These are phyloP conservation scores for Cotesia congregata DNA, from an alignment of 2,888 invertebrate genomes.

Conservation along the genomic window DNA sequence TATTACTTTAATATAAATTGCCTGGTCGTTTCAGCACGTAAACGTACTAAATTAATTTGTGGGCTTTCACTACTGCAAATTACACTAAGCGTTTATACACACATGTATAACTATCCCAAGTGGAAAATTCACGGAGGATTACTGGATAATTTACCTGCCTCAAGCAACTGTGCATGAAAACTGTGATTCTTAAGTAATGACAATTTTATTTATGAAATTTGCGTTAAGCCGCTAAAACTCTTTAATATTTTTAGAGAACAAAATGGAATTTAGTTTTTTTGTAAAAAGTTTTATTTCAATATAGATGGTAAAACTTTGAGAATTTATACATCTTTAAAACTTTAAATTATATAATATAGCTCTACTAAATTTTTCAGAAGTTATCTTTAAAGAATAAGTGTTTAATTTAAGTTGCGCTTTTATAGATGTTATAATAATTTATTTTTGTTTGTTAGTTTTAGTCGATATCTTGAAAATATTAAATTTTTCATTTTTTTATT, in stretches of 20 bases:
- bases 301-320: neutral
- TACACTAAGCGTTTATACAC: neutral
- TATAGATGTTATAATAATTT: no score
- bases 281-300: neutral
- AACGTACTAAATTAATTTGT: neutral
- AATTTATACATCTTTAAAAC: neutral
- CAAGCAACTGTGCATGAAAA: neutral
- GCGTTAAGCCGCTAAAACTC: neutral
- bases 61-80: neutral
- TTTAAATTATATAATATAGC: neutral
- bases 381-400: neutral
- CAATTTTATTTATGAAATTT: neutral
- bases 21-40: neutral
- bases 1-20: neutral
- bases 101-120: neutral
- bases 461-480: no score
- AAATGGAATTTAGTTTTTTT: neutral
- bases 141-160: constrained; percentile 3
- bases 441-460: no score
- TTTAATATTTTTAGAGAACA: no score
- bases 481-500: no score
- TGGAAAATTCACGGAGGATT: constrained; percentile 6
- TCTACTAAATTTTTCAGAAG: neutral
- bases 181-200: neutral
- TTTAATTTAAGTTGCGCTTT: no score